A percentile compares a stretch with the other conserved stretches of the same genome.
These are phyloP conservation scores for Hirtodrosophila cameraria DNA, from an alignment of 2,888 invertebrate genomes.

Conservation along the genomic window DNA sequence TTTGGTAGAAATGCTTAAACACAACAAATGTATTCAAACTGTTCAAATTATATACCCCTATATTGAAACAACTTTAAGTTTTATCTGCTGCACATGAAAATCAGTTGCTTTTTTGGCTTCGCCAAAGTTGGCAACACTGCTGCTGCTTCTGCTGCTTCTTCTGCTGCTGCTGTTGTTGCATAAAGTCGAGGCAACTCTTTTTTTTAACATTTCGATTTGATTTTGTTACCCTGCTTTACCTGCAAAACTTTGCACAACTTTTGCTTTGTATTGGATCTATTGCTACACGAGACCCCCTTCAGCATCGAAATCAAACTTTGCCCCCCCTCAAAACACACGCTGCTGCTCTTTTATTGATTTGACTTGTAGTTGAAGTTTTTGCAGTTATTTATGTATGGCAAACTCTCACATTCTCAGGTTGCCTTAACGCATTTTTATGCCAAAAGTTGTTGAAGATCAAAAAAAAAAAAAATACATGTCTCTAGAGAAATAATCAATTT, in stretches of 20 bases:
- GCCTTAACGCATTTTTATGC: conserved; percentile 46
- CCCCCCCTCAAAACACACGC: background rate
- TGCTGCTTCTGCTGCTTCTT: background rate
- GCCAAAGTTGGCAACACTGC: too few relatives aligned
- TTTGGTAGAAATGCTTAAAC: too few relatives aligned
- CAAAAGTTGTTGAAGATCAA: conserved; percentile 34
- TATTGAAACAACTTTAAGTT: too few relatives aligned
- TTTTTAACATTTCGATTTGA: conserved; percentile 58
- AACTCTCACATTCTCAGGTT: conserved; percentile 9
- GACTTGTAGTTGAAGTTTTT: conserved; percentile 37
- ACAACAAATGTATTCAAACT: too few relatives aligned
- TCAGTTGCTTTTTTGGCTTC: too few relatives aligned
- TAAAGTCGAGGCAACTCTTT: conserved; percentile 44
- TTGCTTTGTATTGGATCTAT: conserved; percentile 9
- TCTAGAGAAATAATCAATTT: conserved; percentile 68
- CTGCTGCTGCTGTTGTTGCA: conserved; percentile 4
- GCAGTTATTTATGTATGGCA: conserved; percentile 30
- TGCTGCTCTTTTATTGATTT: conserved; percentile 67
- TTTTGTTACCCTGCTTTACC: conserved; percentile 48
- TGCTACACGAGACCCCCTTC: background rate
- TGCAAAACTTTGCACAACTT: conserved; percentile 64
- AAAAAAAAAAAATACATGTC: conserved; percentile 30
- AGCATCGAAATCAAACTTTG: too few relatives aligned
- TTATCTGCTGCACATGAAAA: too few relatives aligned
- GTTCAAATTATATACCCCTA: too few relatives aligned